phyloP scores from a whole-genome alignment of 2,888 invertebrate species.

The Apamea epomidion region DNA sequence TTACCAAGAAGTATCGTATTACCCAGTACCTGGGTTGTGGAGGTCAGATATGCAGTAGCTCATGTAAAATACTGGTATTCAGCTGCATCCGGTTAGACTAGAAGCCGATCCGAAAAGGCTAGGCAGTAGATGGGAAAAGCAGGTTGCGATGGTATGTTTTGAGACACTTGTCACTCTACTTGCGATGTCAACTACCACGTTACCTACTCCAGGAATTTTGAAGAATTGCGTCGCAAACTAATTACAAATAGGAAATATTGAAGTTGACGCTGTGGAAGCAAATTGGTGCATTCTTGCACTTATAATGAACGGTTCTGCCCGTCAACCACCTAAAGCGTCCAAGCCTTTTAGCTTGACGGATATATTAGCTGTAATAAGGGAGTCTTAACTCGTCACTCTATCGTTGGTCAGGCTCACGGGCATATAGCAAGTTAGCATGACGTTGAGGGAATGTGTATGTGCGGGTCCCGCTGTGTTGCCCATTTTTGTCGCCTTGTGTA shows the following conservation, averaged over 20 bases:
- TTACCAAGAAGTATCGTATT: not conserved
- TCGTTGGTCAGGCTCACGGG: not conserved
- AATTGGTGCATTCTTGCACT: slow-evolving; percentile 26
- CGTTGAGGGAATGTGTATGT: not conserved
- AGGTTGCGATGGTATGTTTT: not conserved
- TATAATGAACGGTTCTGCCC: slow-evolving; percentile 27
- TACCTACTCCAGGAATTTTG: not conserved
- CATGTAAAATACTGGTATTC: not conserved
- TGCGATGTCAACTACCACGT: not conserved
- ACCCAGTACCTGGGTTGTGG: too few species aligned
- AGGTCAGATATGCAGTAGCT: not conserved
- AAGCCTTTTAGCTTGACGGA: slow-evolving; percentile 28
- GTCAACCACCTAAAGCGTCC: slow-evolving; percentile 16
- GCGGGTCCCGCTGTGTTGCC: not conserved
- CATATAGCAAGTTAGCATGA: slow-evolving; percentile 5
- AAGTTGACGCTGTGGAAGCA: not conserved
- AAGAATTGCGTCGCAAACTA: not conserved
- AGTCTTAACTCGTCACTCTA: not conserved
- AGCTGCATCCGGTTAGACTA: not conserved
- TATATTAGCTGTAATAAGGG: slow-evolving; percentile 42
- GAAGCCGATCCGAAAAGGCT: not conserved
- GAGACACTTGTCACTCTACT: not conserved
- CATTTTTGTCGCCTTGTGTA: slow-evolving; percentile 26
- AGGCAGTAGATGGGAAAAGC: not conserved
- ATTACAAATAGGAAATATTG: slow-evolving; percentile 15